Percentiles rank a stretch among this genome's conserved stretches.
These are phyloP conservation scores for Ormyrus thymus DNA, from an alignment of 2,888 invertebrate species.

Conservation along the genomic window DNA sequence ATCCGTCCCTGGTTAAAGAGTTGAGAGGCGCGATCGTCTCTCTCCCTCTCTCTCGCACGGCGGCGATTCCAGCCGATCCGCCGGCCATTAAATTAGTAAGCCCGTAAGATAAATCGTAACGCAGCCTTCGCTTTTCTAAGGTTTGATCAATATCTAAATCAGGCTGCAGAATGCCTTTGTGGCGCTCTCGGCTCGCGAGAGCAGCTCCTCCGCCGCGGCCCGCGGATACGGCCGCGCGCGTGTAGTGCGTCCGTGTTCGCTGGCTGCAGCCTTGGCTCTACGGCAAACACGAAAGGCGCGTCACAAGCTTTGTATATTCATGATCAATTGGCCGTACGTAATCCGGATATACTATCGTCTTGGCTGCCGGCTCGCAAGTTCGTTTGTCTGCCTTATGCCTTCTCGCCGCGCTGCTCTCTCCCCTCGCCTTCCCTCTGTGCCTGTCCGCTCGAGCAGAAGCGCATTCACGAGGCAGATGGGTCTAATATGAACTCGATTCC, in stretches of 20 bases:
- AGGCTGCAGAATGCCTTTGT: constrained; percentile 57
- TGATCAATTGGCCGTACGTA: constrained; percentile 74
- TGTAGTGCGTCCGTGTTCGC: too few species aligned
- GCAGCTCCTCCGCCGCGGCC: neutral
- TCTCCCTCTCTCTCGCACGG: neutral
- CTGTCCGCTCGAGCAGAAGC: constrained; percentile 69
- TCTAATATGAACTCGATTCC: constrained; percentile 73
- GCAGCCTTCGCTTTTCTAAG: constrained; percentile 30
- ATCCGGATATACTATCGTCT: constrained; percentile 67
- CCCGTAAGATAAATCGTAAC: constrained; percentile 42
- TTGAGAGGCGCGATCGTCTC: neutral
- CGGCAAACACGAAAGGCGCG: constrained; percentile 72
- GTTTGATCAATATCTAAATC: constrained; percentile 50
- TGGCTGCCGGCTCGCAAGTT: constrained; percentile 55
- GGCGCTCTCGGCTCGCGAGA: neutral
- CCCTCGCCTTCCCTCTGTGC: constrained; percentile 57
- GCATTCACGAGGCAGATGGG: constrained; percentile 70
- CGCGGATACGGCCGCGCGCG: too few species aligned
- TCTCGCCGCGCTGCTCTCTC: constrained; percentile 52
- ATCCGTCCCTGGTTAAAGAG: constrained; percentile 34
- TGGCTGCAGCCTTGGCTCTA: constrained; percentile 8
- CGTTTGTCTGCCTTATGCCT: constrained; percentile 59
- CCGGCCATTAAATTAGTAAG: constrained; percentile 42
- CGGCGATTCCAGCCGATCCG: neutral
- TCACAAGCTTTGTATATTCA: constrained; percentile 67